Evolutionary conservation across 2,113 vertebrate genomes (phyloP).

Genomic region (Calcarius ornatus): DNA sequence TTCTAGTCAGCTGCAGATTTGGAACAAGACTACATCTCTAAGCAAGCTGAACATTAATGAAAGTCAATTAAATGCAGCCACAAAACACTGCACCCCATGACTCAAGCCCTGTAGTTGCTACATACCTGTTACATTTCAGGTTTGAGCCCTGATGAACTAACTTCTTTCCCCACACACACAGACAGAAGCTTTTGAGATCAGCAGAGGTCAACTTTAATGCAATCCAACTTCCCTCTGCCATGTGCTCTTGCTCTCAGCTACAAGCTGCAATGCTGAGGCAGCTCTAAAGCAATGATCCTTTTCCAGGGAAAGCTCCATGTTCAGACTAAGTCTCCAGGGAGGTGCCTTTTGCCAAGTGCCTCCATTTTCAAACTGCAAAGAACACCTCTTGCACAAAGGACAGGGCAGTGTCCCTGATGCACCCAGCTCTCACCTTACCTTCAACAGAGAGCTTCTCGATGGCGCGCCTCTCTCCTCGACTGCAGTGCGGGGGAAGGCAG

Average conservation of each 20-base stretch:
- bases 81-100: conserved; percentile 31
- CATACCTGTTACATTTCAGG: conserved; percentile 20
- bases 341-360: not conserved
- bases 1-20: not conserved
- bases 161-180: not conserved
- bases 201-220: not conserved
- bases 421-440: conserved; percentile 70
- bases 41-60: not conserved
- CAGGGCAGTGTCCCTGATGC: not conserved
- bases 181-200: conserved; percentile 2
- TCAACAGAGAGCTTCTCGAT: conserved; percentile 90
- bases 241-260: not conserved
- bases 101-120: conserved; percentile 48
- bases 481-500: conserved; percentile 94
- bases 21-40: not conserved
- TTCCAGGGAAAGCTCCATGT: not conserved
- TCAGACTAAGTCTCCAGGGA: not conserved
- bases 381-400: not conserved
- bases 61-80: conserved; percentile 38
- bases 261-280: not conserved
- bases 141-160: conserved; percentile 4
- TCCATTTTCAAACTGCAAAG: not conserved
- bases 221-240: not conserved
- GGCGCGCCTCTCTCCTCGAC: conserved; percentile 90
- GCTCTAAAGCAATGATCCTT: not conserved